A percentile compares a stretch with the other conserved stretches of the same genome.
These are phyloP conservation scores for Lucilia sericata DNA, from an alignment of 1,140 invertebrate species.

Conservation along the genomic window DNA sequence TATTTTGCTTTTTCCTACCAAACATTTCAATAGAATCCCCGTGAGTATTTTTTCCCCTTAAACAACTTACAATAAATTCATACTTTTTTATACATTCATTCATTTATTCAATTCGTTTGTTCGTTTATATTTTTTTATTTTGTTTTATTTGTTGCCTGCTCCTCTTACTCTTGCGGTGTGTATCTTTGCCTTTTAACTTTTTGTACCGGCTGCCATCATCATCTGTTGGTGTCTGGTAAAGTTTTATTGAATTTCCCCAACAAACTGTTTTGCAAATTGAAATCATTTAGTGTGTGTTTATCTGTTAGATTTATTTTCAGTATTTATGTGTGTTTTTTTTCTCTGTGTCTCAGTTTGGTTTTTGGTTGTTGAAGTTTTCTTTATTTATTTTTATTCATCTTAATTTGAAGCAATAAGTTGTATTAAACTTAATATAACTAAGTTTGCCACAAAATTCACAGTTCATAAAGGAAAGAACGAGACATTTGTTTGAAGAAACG, in stretches of 20 bases:
- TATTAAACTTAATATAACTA: not conserved
- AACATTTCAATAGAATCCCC: not conserved
- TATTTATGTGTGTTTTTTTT: no score
- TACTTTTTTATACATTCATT: not conserved
- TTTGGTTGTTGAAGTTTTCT: not conserved
- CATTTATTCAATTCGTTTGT: slow-evolving; percentile 1
- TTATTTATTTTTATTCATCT: not conserved
- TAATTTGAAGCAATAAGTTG: not conserved
- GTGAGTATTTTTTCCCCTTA: not conserved
- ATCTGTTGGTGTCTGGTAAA: not conserved
- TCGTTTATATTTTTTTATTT: not conserved
- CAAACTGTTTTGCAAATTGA: slow-evolving; percentile 28
- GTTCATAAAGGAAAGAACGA: no score
- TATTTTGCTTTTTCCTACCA: not conserved
- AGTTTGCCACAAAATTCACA: not conserved
- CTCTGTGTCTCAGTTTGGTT: not conserved
- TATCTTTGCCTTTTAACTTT: not conserved
- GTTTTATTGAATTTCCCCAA: slow-evolving; percentile 11
- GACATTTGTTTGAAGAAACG: no score
- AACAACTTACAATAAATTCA: not conserved
- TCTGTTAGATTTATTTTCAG: not conserved
- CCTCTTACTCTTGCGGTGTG: not conserved
- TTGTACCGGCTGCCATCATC: not conserved
- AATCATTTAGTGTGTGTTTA: slow-evolving; percentile 24
- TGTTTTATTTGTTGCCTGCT: not conserved